Evolutionary conservation across 2,888 invertebrate genomes (phyloP).

Genomic region (Lithophane ornitopus): DNA sequence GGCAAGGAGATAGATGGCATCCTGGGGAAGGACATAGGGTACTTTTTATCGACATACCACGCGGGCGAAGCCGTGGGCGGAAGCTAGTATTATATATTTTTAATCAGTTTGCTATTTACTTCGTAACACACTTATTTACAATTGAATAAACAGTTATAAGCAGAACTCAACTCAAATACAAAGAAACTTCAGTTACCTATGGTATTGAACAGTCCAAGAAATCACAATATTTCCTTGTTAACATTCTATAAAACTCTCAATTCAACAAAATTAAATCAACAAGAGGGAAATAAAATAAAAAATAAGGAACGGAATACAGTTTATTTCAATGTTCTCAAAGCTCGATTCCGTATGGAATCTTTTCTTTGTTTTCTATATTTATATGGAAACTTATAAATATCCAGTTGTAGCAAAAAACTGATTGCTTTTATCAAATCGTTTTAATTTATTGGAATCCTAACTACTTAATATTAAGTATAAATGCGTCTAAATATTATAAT

Average conservation of each 20-base stretch:
- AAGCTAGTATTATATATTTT: too few relatives aligned
- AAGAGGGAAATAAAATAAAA: not conserved
- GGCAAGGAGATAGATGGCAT: too few relatives aligned
- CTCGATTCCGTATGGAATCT: not conserved
- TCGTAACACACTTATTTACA: too few relatives aligned
- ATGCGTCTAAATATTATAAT: too few relatives aligned
- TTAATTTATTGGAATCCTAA: not conserved
- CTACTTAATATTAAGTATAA: too few relatives aligned
- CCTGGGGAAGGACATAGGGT: too few relatives aligned
- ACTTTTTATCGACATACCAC: too few relatives aligned
- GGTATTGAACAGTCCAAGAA: not conserved
- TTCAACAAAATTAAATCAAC: not conserved
- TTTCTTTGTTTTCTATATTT: constrained; percentile 4
- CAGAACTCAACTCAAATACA: not conserved
- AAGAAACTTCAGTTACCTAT: not conserved
- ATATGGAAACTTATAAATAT: constrained; percentile 16
- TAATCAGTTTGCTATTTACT: too few relatives aligned
- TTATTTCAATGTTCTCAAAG: constrained; percentile 5
- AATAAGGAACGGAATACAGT: not conserved
- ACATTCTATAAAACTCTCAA: not conserved
- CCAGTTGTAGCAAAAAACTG: not conserved
- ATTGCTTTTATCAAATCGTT: not conserved
- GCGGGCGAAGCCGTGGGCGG: too few relatives aligned
- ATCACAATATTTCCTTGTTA: not conserved
- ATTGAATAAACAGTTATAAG: not conserved